These are phyloP conservation scores for Recurvirostra avosetta DNA, from an alignment of 2,113 vertebrate genomes.

Conservation along the genomic window DNA sequence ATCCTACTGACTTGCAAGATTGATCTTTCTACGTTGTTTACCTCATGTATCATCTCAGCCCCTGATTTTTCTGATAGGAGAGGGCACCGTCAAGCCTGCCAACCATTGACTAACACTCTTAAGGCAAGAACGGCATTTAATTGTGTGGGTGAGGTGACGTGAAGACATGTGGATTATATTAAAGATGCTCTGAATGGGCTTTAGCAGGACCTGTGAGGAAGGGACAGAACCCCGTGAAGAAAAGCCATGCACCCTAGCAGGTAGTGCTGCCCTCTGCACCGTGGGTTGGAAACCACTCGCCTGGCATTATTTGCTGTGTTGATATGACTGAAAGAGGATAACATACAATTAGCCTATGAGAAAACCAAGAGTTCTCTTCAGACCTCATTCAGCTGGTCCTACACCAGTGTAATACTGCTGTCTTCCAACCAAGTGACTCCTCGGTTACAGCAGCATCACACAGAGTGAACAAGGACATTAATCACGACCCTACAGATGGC, in stretches of 20 bases:
- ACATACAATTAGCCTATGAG: background rate
- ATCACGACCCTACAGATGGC: background rate
- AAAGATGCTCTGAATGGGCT: background rate
- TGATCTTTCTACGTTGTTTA: background rate
- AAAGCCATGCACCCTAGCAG: fast-evolving
- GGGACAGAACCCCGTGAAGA: background rate
- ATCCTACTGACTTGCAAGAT: background rate
- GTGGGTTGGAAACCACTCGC: background rate
- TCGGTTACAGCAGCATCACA: background rate
- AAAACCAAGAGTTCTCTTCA: background rate
- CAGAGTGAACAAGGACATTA: background rate
- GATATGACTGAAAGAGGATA: background rate
- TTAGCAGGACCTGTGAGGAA: background rate
- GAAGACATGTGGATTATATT: background rate
- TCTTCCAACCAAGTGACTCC: background rate
- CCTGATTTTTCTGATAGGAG: background rate
- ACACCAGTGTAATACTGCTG: background rate
- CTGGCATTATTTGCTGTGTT: background rate
- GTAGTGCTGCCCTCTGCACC: background rate
- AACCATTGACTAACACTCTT: fast-evolving
- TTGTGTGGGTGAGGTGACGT: background rate
- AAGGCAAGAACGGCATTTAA: background rate
- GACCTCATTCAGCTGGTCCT: background rate
- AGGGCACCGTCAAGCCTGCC: no score
- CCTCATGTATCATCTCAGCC: background rate